Evolutionary conservation across 2,113 vertebrate genomes (phyloP), one percentile per base, ranked within the genome.

Genomic region (Oreochromis aureus): DNA sequence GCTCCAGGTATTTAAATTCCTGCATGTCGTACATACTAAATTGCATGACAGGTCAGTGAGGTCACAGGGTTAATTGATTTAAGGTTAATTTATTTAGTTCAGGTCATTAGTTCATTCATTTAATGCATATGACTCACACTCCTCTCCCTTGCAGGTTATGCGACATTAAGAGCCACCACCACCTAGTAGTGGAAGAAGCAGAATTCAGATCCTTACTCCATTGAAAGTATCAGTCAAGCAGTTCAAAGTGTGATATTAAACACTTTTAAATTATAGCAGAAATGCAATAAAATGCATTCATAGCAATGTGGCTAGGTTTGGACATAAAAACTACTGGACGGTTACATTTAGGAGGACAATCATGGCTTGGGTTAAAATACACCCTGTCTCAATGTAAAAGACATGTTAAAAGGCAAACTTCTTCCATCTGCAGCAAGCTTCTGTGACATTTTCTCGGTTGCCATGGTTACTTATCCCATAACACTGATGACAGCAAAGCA

Each of bases 81-180:
- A 82, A 89, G 84, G 83, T 89, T 90, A 89, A 93, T 92, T 93
- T 32, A 86, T 93, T 90, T 86, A 82, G 86, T 88, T 83, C 13
- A 61, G 73, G 88, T 83, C 86, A 83, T 69, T 84, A 56, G 89
- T 85, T 69, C 27, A 85, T 80, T 85, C 44, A 54, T 83, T 80
- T 86, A 80, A 86, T 84, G 46, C 76, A 61, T 81, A 63, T 87
- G 82, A 76, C 87, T 88, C 24, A 24, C 76, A 84, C 53, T 19
- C 53, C 81, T 86, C 53, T 88, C 41, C 80, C 30, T 24, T 88
- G 84, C 84, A 66, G 22, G 24, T 27, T 69, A 54, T 89, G 78
- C 69, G 76, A 86, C 54, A 79, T 81, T 22, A 82, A 22, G 16
- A 58, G 73, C 56, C 39, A 54, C 15, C 27, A 48, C 9, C 53